A percentile compares a stretch with the other conserved stretches of the same genome.
Conservation (phyloP, 2,888 invertebrate species). For the Amblyjoppa proteus region DNA sequence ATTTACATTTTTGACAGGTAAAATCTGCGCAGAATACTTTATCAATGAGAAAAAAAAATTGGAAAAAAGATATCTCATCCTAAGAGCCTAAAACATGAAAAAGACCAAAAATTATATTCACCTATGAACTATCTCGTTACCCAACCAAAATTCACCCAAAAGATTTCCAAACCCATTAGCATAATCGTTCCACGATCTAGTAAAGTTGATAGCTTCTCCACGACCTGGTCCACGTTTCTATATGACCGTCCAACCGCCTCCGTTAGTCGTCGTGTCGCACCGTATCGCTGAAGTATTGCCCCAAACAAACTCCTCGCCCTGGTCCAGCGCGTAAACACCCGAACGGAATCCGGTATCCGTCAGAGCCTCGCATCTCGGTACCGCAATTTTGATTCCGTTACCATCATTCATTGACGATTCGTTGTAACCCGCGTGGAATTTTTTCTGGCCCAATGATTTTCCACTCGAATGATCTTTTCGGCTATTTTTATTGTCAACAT, state of each 20-base stretch:
- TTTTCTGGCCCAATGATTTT: neutral
- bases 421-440: neutral
- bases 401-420: neutral
- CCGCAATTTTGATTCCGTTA: neutral
- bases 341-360: constrained; percentile 77
- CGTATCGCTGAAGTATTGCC: constrained; percentile 84
- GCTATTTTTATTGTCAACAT: neutral
- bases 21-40: neutral
- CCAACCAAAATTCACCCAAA: constrained; percentile 87
- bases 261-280: constrained; percentile 85
- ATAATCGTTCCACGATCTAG: constrained; percentile 87
- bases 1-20: too few species aligned
- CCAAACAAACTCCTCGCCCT: constrained; percentile 73
- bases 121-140: constrained; percentile 86
- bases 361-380: constrained; percentile 84
- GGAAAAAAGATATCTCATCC: neutral
- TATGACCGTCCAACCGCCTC: constrained; percentile 87
- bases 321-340: constrained; percentile 84
- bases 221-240: constrained; percentile 84
- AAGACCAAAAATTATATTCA: constrained; percentile 32
- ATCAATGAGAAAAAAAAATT: neutral
- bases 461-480: neutral
- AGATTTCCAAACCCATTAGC: constrained; percentile 87
- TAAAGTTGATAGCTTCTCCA: constrained; percentile 85
- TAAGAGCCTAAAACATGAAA: neutral